Evolutionary conservation across 2,888 invertebrate species (phyloP), one percentile per base, ranked within the genome.

Genomic region (Branchinecta sandiegonensis): DNA sequence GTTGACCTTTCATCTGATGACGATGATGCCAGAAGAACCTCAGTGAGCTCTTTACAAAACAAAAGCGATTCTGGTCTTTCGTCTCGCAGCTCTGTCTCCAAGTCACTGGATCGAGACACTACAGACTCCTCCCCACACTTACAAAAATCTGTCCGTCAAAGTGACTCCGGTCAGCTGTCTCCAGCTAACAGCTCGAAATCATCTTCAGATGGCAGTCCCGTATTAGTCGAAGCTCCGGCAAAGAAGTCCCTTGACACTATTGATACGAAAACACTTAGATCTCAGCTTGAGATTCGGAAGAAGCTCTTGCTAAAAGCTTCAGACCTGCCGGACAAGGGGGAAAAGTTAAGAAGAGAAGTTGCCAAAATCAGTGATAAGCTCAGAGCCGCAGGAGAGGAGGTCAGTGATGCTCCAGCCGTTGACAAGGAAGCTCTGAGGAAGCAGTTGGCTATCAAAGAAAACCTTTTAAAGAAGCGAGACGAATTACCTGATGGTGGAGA

Each of bases 401-500:
- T 17, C n/a, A 56, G 8, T 8, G 63, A 56, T 17, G 23, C 63
- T 56, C 63, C 63, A 10, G 23, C 9, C 9, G n/a, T 23, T 23
- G 63, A 56, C 23, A 56, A 17, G n/a, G 23, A 17, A 23, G 63
- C 63, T 8, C 12, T 56, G 23, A 56, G 23, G 10, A 56, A 56
- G 23, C 63, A 56, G 23, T 9, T 56, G 9, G n/a, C 63, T n/a
- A 56, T 56, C n/a, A 56, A 56, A 23, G 63, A 56, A 23, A 56
- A 23, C 63, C 10, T 56, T 17, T 23, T 56, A 23, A 56, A 56
- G 63, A 56, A 56, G 23, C 9, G 63, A 56, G 8, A 23, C 8
- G 63, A 56, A 23, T 23, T 56, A 17, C 63, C 63, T 10, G 63
- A 56, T 56, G 63, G 63, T 11, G 63, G 63, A 10, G 63, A 56